Conservation (phyloP, 2,113 vertebrate genomes). For the Rhipidura dahli region DNA sequence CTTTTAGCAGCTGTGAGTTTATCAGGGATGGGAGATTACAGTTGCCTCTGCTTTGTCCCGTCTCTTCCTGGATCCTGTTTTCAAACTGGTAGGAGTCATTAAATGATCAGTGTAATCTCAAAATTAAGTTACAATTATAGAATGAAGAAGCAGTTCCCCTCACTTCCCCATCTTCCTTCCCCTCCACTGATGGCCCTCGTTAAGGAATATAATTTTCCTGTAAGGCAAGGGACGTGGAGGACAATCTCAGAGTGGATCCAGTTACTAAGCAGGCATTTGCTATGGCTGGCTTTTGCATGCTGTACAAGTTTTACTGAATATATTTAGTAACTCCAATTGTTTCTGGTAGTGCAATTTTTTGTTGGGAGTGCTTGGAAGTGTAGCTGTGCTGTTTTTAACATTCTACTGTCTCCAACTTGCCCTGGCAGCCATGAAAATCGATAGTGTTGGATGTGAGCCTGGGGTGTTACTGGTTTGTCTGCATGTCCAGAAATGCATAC, state of each 20-base stretch:
- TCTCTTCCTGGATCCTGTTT: background rate
- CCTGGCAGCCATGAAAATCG: background rate
- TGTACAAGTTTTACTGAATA: background rate
- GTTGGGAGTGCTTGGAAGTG: background rate
- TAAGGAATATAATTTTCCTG: background rate
- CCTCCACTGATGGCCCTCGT: background rate
- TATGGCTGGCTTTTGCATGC: background rate
- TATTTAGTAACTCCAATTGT: conserved; percentile 46
- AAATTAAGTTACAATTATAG: background rate
- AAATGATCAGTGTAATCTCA: background rate
- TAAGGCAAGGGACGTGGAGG: background rate
- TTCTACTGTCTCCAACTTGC: background rate
- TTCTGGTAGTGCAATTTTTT: background rate
- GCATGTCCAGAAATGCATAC: background rate
- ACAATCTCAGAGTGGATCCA: background rate
- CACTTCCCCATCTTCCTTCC: background rate
- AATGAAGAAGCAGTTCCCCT: background rate
- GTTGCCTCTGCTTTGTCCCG: background rate
- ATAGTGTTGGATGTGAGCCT: background rate
- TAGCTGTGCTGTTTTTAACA: background rate
- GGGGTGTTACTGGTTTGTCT: background rate
- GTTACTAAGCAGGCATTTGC: background rate
- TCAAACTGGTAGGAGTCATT: background rate
- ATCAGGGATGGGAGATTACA: rapidly evolving
- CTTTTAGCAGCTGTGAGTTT: background rate